Evolutionary conservation across 1,140 invertebrate species (phyloP), one percentile per base, ranked within the genome.

Genomic region (Rhopalosiphum padi): DNA sequence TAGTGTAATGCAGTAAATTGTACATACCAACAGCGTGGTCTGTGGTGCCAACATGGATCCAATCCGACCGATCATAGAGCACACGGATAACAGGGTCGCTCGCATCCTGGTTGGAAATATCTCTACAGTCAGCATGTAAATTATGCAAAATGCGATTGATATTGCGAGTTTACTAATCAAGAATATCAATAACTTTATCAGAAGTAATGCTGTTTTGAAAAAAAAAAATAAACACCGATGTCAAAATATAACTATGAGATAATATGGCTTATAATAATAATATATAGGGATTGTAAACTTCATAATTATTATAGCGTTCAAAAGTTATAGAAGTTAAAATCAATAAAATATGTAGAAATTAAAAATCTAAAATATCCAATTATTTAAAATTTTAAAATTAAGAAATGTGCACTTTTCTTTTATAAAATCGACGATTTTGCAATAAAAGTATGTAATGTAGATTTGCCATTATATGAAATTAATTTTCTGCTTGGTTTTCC

Each of bases 141-240:
- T 95, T 30, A 97, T 96, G 94, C 96, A 96, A 95, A 97, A 97
- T 0, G 97, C 96, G 94, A 96, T 96, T 30, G 97, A 96, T 90
- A 97, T 97, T 46, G 96, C 96, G 94, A 97, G 96, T 95, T 98
- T 98, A 25, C 97, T 97, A 23, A 96, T 94, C 93, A 98, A 95
- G 94, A 97, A 97, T 8, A 97, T 35, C 1, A 60, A n/a, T 90
- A 94, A 48, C 23, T 83, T 87, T 0, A 93, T n/a, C 21, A 68
- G 25, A 22, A 46, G 35, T 2, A 93, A 82, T 55, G 93, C 94
- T 94, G 93, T 37, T 48, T 48, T 23, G 25, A 9, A 90, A 41
- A 21, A 23, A 41, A 90, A 55, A 53, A 23, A n/a, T 37, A 68
- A 25, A 30, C 25, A 51, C 15, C 48, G 18, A 18, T 51, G 15